Percentiles rank a stretch among this genome's conserved stretches.
Evolutionary conservation across 2,113 vertebrate genomes (phyloP).

Genomic region (Larimichthys crocea): DNA sequence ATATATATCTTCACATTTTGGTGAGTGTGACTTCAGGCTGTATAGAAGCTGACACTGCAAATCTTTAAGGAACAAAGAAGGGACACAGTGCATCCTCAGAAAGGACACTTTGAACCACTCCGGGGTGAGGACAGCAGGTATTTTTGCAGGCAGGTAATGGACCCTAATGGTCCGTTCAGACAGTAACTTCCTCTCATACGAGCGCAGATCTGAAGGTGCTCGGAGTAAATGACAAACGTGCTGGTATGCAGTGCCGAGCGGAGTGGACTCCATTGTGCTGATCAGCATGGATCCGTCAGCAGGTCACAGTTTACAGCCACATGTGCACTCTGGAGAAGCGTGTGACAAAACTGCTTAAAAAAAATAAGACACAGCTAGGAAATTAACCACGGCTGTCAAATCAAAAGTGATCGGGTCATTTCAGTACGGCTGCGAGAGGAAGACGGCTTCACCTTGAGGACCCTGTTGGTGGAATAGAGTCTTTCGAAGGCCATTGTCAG

Average conservation of each 20-base stretch:
- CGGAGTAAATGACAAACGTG: conserved; percentile 29
- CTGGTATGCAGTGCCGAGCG: neutral
- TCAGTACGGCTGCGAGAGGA: conserved; percentile 12
- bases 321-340: neutral
- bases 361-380: neutral
- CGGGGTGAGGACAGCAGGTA: conserved; percentile 11
- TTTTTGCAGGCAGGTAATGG: conserved; percentile 49
- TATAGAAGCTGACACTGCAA: neutral
- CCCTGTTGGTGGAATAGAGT: conserved; percentile 40
- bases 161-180: conserved; percentile 44
- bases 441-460: conserved; percentile 50
- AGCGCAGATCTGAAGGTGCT: conserved; percentile 38
- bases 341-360: conserved; percentile 19
- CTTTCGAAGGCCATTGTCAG: conserved; percentile 65
- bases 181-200: conserved; percentile 15
- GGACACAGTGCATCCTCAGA: neutral
- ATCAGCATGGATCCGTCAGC: conserved; percentile 32
- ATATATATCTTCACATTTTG: neutral
- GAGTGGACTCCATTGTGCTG: neutral
- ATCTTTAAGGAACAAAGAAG: conserved; percentile 31
- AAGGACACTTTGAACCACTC: conserved; percentile 36
- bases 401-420: conserved; percentile 44
- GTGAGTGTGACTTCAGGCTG: neutral
- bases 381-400: conserved; percentile 65
- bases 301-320: conserved; percentile 20